Evolutionary conservation across 2,113 vertebrate species (phyloP), one percentile per base, ranked within the genome.

Genomic region (Thomomys bottae): DNA sequence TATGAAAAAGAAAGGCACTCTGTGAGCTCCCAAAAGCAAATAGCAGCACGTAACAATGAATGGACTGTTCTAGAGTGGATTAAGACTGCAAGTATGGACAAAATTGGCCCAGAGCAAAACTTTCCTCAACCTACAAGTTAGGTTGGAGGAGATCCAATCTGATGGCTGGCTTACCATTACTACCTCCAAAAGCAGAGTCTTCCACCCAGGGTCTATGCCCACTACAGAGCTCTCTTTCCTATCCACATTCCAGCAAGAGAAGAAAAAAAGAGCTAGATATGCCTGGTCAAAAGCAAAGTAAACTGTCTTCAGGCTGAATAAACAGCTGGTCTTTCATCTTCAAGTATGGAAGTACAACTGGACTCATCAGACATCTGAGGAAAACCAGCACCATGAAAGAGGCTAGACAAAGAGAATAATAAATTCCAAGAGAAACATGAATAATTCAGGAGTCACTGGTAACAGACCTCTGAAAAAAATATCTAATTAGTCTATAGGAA

Each of bases 141-240:
- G n/a, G 26, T 7, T 6, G 26, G 18, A 7, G 12, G 30, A 30
- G 36, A 24, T 3, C 23, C 34, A 11, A 7, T 12, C 63, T 87
- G 68, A 61, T 34, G 67, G 15, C 34, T 38, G 30, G 18, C 26
- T 38, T 24, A 18, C 21, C 68, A 15, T 36, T 6, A 23, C 12
- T 32, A 34, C 9, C 75, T 63, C 23, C 28, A 73, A 85, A 59
- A n/a, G 23, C 49, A 64, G 49, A 70, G 34, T 68, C 30, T 2
- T 61, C n/a, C 67, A 40, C 11, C 77, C 9, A 23, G 1, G 23
- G 87, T 49, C 20, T 38, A 5, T 32, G 45, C 24, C 67, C n/a
- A 20, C 15, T 32, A 4, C 3, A 14, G 10, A 79, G 21, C 5
- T 20, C 8, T 5, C 3, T 8, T 32, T 12, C 38, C 7, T 4